Percentiles rank a stretch among this genome's conserved stretches.
Evolutionary conservation across 2,888 invertebrate genomes (phyloP).

Genomic region (Drosophila cognata): DNA sequence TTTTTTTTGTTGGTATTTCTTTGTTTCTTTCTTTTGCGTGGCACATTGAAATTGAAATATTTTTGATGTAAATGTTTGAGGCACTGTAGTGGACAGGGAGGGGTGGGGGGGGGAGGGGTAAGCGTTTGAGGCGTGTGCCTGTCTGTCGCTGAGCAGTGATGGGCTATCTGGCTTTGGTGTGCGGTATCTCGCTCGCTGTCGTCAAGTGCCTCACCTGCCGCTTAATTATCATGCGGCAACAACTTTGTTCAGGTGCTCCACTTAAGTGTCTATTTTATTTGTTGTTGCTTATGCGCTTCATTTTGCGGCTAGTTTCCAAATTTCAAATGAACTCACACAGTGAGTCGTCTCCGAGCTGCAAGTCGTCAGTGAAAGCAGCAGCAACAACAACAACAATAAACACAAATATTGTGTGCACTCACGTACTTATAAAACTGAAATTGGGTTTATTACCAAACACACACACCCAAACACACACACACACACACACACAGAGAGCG

Average conservation of each 20-base stretch:
- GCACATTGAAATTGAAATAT: conserved; percentile 55
- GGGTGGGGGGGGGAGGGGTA: not conserved
- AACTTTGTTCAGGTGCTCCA: conserved; percentile 46
- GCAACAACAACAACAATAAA: conserved; percentile 35
- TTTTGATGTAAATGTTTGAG: conserved; percentile 57
- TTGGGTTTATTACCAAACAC: conserved; percentile 70
- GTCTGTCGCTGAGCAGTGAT: conserved; percentile 39
- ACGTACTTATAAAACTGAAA: conserved; percentile 43
- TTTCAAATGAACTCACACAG: conserved; percentile 62
- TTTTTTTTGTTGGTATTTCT: conserved; percentile 2
- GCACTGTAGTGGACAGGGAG: not conserved
- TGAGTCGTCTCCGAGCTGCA: conserved; percentile 9
- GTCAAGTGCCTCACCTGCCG: conserved; percentile 44
- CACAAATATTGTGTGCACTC: conserved; percentile 47
- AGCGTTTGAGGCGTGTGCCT: conserved; percentile 28
- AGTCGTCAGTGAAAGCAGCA: conserved; percentile 47
- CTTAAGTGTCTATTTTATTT: conserved; percentile 36
- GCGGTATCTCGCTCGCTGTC: not conserved
- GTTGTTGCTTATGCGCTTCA: conserved; percentile 43
- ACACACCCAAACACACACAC: conserved; percentile 9
- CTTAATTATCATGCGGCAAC: conserved; percentile 57
- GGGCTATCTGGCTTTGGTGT: conserved; percentile 2
- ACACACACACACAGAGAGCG: conserved; percentile 17
- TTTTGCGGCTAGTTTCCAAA: conserved; percentile 47
- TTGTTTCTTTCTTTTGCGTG: conserved; percentile 12